A percentile compares a stretch with the other conserved stretches of the same genome.
phyloP scores from a whole-genome alignment of 2,888 invertebrate species.

The Taenaris catops region DNA sequence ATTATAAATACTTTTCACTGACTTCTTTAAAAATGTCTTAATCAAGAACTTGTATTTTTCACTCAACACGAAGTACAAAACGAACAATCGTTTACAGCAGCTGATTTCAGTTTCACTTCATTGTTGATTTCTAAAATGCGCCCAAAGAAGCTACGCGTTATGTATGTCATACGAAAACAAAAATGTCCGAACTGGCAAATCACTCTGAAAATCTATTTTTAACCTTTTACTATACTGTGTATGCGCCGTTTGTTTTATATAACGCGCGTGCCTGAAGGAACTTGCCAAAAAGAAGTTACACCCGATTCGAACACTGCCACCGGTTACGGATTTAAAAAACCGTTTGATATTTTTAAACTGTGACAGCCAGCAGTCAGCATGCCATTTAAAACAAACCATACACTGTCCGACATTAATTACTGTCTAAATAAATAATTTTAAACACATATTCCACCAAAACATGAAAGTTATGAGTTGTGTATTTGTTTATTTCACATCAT shows the following conservation, averaged over 20 bases:
- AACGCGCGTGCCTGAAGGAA: slow-evolving; percentile 64
- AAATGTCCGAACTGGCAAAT: slow-evolving; percentile 69
- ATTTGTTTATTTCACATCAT: too few relatives aligned
- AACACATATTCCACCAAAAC: too few relatives aligned
- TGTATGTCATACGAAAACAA: slow-evolving; percentile 74
- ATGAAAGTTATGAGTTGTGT: too few relatives aligned
- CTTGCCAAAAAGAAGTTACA: slow-evolving; percentile 64
- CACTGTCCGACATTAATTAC: too few relatives aligned
- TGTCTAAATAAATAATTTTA: too few relatives aligned
- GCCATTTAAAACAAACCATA: too few relatives aligned
- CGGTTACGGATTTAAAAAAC: slow-evolving; percentile 37
- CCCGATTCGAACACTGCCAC: slow-evolving; percentile 39
- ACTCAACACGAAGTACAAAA: slow-evolving; percentile 32
- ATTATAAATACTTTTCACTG: slow-evolving; percentile 32
- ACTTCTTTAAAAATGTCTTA: slow-evolving; percentile 15
- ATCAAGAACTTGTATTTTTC: too few relatives aligned
- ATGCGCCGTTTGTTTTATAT: slow-evolving; percentile 63
- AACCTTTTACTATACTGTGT: slow-evolving; percentile 57
- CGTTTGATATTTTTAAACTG: slow-evolving; percentile 66
- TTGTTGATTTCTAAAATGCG: slow-evolving; percentile 66
- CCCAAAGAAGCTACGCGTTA: slow-evolving; percentile 46
- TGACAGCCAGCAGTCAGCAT: slow-evolving; percentile 10
- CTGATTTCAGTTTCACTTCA: slow-evolving; percentile 66
- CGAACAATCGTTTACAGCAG: slow-evolving; percentile 62
- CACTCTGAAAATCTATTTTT: slow-evolving; percentile 71